Evolutionary conservation across 2,797 vertebrate species (phyloP).

Genomic region (Sebastes iracundus): DNA sequence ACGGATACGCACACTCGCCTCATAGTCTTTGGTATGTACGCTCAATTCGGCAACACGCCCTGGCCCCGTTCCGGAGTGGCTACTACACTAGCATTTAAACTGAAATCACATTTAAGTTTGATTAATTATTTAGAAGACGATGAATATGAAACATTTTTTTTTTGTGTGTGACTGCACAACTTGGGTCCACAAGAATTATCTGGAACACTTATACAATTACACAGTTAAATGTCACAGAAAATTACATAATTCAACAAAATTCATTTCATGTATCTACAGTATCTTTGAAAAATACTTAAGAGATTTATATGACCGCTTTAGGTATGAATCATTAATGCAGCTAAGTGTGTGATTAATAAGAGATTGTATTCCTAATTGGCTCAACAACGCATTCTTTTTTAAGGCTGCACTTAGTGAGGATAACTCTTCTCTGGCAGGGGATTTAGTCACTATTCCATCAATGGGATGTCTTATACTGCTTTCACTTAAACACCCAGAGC

Average conservation of each 20-base stretch:
- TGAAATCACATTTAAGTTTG: constrained; percentile 33
- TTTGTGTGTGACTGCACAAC: neutral
- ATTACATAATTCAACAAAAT: constrained; percentile 32
- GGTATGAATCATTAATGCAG: constrained; percentile 74
- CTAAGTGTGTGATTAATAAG: constrained; percentile 79
- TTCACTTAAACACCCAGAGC: constrained; percentile 26
- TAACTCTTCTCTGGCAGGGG: constrained; percentile 45
- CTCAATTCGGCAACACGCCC: neutral
- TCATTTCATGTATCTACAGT: constrained; percentile 47
- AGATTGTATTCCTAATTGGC: constrained; percentile 72
- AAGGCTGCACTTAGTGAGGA: constrained; percentile 56
- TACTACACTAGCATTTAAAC: constrained; percentile 8
- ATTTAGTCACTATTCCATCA: constrained; percentile 33
- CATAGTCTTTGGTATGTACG: constrained; percentile 92
- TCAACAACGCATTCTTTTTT: constrained; percentile 66
- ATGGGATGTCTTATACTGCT: constrained; percentile 17
- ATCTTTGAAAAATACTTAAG: constrained; percentile 46
- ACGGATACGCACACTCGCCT: constrained; percentile 97
- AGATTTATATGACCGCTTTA: constrained; percentile 55
- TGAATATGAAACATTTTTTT: constrained; percentile 46
- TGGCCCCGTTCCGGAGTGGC: neutral
- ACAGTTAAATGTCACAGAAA: constrained; percentile 47
- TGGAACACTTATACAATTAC: constrained; percentile 42
- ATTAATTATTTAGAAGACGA: constrained; percentile 48
- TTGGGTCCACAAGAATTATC: constrained; percentile 29